Conservation (phyloP, 2,797 vertebrate species). For the Pseudotriccus pelzelni region DNA sequence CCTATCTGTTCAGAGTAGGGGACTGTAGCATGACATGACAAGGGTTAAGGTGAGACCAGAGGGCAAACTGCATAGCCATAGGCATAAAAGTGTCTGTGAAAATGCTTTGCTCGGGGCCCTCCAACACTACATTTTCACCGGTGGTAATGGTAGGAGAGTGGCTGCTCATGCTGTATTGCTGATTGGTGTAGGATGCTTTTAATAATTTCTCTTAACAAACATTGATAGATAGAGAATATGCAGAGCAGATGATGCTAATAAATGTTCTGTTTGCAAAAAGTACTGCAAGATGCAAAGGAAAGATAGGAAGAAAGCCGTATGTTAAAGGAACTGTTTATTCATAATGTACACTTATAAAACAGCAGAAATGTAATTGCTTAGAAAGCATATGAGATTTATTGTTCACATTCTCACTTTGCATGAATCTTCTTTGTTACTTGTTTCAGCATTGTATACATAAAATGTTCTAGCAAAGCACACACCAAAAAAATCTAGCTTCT, state of each 20-base stretch:
- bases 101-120: background rate
- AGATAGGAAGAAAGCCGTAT: background rate
- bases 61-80: background rate
- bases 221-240: background rate
- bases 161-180: background rate
- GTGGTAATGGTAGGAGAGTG: background rate
- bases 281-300: background rate
- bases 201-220: background rate
- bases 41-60: conserved; percentile 27
- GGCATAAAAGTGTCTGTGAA: background rate
- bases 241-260: background rate
- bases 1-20: conserved; percentile 1
- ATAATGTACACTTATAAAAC: background rate
- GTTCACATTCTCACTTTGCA: background rate
- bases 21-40: background rate
- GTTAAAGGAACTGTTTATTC: background rate
- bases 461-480: background rate
- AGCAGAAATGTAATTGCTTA: background rate
- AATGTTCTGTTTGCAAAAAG: background rate
- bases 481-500: background rate
- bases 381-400: background rate
- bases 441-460: background rate
- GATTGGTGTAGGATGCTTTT: background rate
- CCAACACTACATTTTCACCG: background rate
- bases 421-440: background rate